Evolutionary conservation across 2,113 vertebrate genomes (phyloP).

Genomic region (Talpa occidentalis): DNA sequence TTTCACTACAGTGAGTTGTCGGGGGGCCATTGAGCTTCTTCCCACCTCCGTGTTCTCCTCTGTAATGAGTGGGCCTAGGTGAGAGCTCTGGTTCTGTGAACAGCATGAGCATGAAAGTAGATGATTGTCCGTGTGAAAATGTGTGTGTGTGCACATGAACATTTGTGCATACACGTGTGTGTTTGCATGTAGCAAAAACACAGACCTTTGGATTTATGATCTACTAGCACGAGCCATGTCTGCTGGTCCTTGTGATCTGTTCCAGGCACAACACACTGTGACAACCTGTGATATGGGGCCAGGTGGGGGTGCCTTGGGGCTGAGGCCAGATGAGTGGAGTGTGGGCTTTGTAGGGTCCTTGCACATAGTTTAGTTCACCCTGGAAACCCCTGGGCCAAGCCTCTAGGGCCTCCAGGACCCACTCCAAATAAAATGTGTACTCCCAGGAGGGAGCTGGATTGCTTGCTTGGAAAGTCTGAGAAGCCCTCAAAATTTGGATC

Average conservation of each 20-base stretch:
- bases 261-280: fast-evolving
- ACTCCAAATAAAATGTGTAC: not conserved
- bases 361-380: not conserved
- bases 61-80: not conserved
- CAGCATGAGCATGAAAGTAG: not conserved
- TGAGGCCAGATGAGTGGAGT: not conserved
- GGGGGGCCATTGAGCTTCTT: not conserved
- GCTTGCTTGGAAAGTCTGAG: not conserved
- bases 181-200: not conserved
- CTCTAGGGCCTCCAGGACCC: not conserved
- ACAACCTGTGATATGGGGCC: not conserved
- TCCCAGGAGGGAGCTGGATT: not conserved
- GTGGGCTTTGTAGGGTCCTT: not conserved
- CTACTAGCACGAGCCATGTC: not conserved
- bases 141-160: not conserved
- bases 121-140: not conserved
- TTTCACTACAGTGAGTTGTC: fast-evolving
- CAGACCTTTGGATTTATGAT: not conserved
- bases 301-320: not conserved
- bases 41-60: fast-evolving
- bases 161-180: not conserved
- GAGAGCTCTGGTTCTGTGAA: not conserved
- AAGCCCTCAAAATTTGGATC: not conserved
- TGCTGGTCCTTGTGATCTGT: not conserved
- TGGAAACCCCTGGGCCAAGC: fast-evolving